These are phyloP conservation scores for Sebastes matsubarae DNA, from an alignment of 2,797 vertebrate genomes.

Conservation along the genomic window DNA sequence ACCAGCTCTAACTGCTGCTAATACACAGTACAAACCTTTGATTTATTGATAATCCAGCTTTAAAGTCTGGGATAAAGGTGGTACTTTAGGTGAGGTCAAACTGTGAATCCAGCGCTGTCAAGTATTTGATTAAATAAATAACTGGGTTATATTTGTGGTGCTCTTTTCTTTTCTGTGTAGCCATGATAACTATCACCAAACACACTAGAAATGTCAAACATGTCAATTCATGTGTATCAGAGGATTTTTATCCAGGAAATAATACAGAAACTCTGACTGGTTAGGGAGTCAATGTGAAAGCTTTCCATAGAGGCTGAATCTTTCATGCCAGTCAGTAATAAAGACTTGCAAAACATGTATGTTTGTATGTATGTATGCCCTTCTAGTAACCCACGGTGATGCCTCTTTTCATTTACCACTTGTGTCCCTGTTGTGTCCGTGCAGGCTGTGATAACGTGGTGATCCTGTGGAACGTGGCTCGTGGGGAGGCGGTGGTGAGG, in stretches of 20 bases:
- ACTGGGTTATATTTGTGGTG: background rate
- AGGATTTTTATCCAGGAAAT: background rate
- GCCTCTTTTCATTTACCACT: too few species aligned
- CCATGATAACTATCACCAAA: background rate
- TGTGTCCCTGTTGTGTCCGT: background rate
- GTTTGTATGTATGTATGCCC: too few species aligned
- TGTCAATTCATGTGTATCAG: background rate
- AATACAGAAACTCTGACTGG: background rate
- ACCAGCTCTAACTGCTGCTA: background rate
- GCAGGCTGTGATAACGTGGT: constrained; percentile 90
- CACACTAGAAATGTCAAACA: background rate
- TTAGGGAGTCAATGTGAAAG: background rate
- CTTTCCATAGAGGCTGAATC: background rate
- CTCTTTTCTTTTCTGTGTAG: background rate
- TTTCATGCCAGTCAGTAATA: background rate
- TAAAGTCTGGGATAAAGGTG: background rate
- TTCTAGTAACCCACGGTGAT: background rate
- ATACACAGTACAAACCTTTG: background rate
- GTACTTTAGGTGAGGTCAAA: background rate
- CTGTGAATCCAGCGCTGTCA: background rate
- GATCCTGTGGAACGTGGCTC: constrained; percentile 90
- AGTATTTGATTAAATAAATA: background rate
- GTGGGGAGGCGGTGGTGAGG: constrained; percentile 78
- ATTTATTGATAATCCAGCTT: background rate
- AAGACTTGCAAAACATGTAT: background rate